phyloP scores from a whole-genome alignment of 2,113 vertebrate genomes.

The Solea solea region DNA sequence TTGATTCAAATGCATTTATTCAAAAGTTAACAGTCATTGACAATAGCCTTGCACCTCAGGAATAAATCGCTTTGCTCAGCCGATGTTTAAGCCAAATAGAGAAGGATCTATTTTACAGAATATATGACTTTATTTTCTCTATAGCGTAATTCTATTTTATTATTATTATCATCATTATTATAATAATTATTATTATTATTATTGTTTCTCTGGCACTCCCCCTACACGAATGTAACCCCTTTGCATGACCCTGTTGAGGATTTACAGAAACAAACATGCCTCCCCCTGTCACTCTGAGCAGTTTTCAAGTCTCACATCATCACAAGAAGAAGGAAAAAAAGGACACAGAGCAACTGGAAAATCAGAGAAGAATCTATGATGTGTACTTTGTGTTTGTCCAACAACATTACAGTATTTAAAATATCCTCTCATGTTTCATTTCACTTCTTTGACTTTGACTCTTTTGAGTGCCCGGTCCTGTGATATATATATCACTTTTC shows the following conservation, averaged over 20 bases:
- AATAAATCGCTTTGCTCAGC: conserved; percentile 64
- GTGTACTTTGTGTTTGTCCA: conserved; percentile 48
- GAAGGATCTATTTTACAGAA: conserved; percentile 53
- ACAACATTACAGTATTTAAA: conserved; percentile 57
- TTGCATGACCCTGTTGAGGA: conserved; percentile 38
- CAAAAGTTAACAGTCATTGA: conserved; percentile 6
- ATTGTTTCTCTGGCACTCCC: conserved; percentile 66
- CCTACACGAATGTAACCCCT: conserved; percentile 51
- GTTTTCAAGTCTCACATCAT: conserved; percentile 8
- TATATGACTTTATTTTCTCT: conserved; percentile 75
- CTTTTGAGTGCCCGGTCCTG: conserved; percentile 33
- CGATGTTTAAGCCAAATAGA: conserved; percentile 59
- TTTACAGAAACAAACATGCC: neutral
- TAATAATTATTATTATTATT: neutral
- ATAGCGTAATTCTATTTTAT: conserved; percentile 77
- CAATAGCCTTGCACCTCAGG: conserved; percentile 71
- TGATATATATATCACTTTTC: conserved; percentile 46
- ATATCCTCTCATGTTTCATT: conserved; percentile 17
- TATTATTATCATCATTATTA: too few species aligned
- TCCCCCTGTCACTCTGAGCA: conserved; percentile 14
- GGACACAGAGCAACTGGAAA: conserved; percentile 34
- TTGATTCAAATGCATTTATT: neutral
- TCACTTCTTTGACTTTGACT: conserved; percentile 30
- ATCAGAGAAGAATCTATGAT: conserved; percentile 28
- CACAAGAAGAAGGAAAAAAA: conserved; percentile 39